Base-by-base conservation (phyloP, 2,797 vertebrate genomes). In the Chelon auratus region DNA sequence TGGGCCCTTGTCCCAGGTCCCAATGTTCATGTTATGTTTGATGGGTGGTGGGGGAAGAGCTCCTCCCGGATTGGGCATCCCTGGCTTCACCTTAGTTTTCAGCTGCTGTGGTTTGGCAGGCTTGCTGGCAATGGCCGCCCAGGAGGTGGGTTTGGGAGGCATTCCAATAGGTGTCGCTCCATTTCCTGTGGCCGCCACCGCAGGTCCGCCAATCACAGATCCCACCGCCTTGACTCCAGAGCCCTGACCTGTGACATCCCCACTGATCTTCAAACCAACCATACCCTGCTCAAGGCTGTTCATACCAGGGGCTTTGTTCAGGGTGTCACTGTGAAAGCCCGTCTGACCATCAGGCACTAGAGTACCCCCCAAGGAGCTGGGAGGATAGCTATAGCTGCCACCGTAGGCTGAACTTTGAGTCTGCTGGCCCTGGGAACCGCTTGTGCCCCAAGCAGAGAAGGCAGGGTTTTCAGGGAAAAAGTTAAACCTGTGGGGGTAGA, bases 1-100 rank as follows among this genome's bases (percentile, higher is more conserved):
- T 5, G 96, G 96, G 78, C 96, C 97, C 83, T 97, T 97, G 66
- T 98, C 97, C 97, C 97, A 99, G 72, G 97, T 99, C 81, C 97
- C 97, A 65, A 99, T 97, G 95, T 98, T 97, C 96, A 98, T 97
- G 85, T 97, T 97, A 93, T 98, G 97, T 92, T 98, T 98, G 88
- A 98, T 97, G 37, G 97, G 96, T 0, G 97, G 96, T 0, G 97
- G 97, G 8, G 96, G 97, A 53, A 98, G 92, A 0, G 95, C 93
- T 5, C 90, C 92, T 9, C 94, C 95, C 36, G 94, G 95, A 0
- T 93, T 92, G 68, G 93, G 88, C 81, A 96, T 95, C 66, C 96
- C 97, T 0, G 96, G 90, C 92, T 98, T 98, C 72, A 94, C 89
- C 93, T 97, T 98, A 75, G 95, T 84, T 92, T 98, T 99, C 55